Conservation (phyloP, 2,888 invertebrate species). For the Diplazon laetatorius region DNA sequence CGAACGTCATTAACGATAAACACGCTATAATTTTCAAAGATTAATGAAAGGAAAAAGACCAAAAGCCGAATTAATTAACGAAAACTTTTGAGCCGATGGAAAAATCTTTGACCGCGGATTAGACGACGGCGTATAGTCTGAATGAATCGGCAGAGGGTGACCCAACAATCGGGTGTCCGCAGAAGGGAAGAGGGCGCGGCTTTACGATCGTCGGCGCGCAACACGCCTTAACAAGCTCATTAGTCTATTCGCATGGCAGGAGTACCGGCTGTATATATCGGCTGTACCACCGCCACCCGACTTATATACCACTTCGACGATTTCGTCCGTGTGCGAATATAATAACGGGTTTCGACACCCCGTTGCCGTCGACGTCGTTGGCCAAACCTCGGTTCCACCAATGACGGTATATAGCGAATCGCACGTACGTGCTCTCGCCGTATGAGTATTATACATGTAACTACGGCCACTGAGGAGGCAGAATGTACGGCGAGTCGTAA, state of each 20-base stretch:
- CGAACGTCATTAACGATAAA: no score
- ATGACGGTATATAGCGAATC: conserved; percentile 32
- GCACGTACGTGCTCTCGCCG: no score
- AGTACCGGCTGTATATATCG: conserved; percentile 43
- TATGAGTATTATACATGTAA: conserved; percentile 48
- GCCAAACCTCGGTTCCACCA: conserved; percentile 58
- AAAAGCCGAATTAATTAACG: no score
- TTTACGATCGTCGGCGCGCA: conserved; percentile 68
- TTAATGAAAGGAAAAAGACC: no score
- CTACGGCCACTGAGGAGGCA: conserved; percentile 32
- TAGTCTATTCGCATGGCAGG: conserved; percentile 77
- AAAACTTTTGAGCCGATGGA: conserved; percentile 31
- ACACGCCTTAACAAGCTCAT: conserved; percentile 77
- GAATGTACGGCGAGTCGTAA: conserved; percentile 58
- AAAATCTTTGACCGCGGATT: conserved; percentile 49
- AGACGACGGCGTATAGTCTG: conserved; percentile 34
- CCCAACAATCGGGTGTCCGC: conserved; percentile 41
- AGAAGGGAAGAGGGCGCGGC: conserved; percentile 51
- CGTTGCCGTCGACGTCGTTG: conserved; percentile 58
- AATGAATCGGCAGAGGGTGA: conserved; percentile 23
- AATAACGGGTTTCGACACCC: conserved; percentile 66
- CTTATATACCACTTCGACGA: conserved; percentile 49
- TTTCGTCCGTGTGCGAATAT: conserved; percentile 64
- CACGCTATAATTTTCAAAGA: no score
- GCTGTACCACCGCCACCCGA: conserved; percentile 26